Evolutionary conservation across 2,113 vertebrate species (phyloP), one percentile per base, ranked within the genome.

Genomic region (Vidua macroura): DNA sequence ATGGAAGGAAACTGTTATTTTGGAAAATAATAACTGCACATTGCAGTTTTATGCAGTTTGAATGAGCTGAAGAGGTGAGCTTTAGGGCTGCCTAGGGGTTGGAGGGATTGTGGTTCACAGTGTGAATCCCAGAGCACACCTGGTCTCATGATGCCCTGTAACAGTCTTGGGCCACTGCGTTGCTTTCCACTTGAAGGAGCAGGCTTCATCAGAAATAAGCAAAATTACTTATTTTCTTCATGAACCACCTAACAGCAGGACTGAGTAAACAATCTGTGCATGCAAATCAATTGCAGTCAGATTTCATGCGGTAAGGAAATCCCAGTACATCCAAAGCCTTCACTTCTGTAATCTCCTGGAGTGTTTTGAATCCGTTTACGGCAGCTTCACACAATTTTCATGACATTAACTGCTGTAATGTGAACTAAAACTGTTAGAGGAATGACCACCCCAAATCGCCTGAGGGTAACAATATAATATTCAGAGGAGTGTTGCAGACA

Each of bases 321-420:
- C 31, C 66, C 96, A 86, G 35, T 44, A 67, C 92, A 95, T 56
- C 31, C 37, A 91, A 77, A 73, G 76, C 15, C 52, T 72, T 82
- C 83, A 73, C 25, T 90, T 92, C 60, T 74, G 37, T 81, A 81
- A 93, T 92, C 51, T 96, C 92, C 88, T 49, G 63, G 48, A 96
- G 44, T 70, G 85, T 80, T 86, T 56, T 85, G 69, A 74, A 89
- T 79, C 66, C 91, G 58, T 94, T 96, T 90, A 86, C n/a, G 56
- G 72, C 53, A 91, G 46, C 78, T 91, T 94, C 78, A 76, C 48
- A 49, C 75, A 93, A 93, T 96, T 95, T 96, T 88, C 63, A n/a
- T 91, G 59, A 88, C 88, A 91, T 63, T 95, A 96, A 96, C 78
- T 94, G 86, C 93, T 82, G 63, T 87, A 95, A 97, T 94, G 69